Conservation (phyloP, 53 echinoderm and acorn worm genomes). For the Crossaster papposus region DNA sequence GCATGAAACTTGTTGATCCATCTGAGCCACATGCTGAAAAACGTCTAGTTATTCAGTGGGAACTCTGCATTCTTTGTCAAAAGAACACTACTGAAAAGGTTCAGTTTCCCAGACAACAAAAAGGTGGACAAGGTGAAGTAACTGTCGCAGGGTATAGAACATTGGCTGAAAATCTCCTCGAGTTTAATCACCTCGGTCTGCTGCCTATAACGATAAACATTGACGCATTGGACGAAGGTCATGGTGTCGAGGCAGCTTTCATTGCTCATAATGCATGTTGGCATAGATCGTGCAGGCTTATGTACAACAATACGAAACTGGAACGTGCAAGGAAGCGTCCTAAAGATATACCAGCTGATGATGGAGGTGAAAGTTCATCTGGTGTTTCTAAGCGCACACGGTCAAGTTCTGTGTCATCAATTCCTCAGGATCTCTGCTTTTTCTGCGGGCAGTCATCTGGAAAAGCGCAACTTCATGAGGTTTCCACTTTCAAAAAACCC, state of each 20-base stretch:
- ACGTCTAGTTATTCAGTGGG: slow-evolving; percentile 21
- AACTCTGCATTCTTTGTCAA: slow-evolving; percentile 44
- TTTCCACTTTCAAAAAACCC: slow-evolving; percentile 40
- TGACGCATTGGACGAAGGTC: slow-evolving; percentile 41
- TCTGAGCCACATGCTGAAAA: slow-evolving; percentile 38
- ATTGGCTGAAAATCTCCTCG: slow-evolving; percentile 22
- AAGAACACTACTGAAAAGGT: background rate
- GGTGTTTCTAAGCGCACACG: background rate
- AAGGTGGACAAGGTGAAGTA: background rate
- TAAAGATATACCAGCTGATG: background rate
- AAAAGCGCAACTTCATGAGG: slow-evolving; percentile 38
- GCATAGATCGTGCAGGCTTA: slow-evolving; percentile 27
- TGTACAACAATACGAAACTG: slow-evolving; percentile 34
- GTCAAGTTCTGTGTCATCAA: background rate
- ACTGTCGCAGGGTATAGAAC: slow-evolving; percentile 15
- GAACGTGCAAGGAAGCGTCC: background rate
- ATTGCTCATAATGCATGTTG: slow-evolving; percentile 46
- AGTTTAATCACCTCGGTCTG: slow-evolving; percentile 41
- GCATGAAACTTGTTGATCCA: slow-evolving; percentile 41
- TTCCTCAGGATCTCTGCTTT: slow-evolving; percentile 17
- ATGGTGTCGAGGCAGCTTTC: slow-evolving; percentile 35
- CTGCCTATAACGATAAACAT: slow-evolving; percentile 21
- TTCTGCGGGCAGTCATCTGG: slow-evolving; percentile 42
- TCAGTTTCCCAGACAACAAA: background rate
- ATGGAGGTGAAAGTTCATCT: slow-evolving; percentile 5